These are phyloP conservation scores for Toxotes lorentzi DNA, from an alignment of 2,797 vertebrate genomes.

Conservation along the genomic window DNA sequence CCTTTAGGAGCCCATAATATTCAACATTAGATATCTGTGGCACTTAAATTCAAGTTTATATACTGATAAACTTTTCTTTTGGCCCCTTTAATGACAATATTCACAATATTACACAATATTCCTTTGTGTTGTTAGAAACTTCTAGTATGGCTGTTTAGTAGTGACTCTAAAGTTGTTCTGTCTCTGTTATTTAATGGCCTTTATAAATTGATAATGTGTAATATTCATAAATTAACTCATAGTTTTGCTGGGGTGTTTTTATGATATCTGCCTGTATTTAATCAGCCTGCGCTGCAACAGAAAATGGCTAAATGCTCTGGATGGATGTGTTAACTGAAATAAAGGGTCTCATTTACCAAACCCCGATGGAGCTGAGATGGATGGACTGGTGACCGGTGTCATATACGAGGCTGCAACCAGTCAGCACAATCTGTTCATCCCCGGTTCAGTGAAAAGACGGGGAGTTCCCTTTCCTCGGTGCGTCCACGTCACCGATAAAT, in stretches of 20 bases:
- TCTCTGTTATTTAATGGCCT: background rate
- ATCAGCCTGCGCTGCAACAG: background rate
- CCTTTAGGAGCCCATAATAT: background rate
- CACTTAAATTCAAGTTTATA: background rate
- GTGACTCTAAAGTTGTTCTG: background rate
- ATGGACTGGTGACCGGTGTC: slow-evolving; percentile 71
- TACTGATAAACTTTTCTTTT: background rate
- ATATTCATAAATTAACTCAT: background rate
- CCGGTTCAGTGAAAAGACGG: slow-evolving; percentile 68
- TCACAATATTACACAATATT: background rate
- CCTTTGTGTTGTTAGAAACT: background rate
- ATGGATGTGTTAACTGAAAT: slow-evolving; percentile 39
- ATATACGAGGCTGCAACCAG: slow-evolving; percentile 71
- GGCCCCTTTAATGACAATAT: background rate
- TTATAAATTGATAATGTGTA: background rate
- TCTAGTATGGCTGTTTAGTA: too few species aligned
- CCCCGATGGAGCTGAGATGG: slow-evolving; percentile 50
- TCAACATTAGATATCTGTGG: background rate
- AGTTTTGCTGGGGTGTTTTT: background rate
- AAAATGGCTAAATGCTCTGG: background rate
- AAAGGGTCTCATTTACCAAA: slow-evolving; percentile 31
- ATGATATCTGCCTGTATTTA: background rate
- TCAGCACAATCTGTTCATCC: slow-evolving; percentile 80
- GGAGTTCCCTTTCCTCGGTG: slow-evolving; percentile 74
- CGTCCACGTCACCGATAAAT: slow-evolving; percentile 81